These are phyloP conservation scores for Geopemphigus sp. DNA, from an alignment of 1,140 invertebrate species.

Conservation along the genomic window DNA sequence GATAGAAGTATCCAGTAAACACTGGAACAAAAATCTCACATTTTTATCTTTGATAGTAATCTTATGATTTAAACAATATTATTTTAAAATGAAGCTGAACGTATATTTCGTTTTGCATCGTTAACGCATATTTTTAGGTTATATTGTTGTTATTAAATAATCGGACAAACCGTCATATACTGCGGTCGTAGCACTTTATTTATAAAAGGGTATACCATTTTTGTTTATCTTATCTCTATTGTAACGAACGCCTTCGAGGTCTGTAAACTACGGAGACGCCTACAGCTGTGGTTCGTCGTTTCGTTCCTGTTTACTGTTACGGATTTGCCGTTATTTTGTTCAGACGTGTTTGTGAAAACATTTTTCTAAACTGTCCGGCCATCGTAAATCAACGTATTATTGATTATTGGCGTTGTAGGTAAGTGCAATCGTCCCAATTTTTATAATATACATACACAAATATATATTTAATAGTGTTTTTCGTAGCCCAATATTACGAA, in stretches of 20 bases:
- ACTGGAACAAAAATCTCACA: too few species aligned
- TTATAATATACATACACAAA: background rate
- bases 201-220: too few species aligned
- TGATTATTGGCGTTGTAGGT: background rate
- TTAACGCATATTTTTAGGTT: too few species aligned
- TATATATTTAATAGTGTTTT: background rate
- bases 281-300: background rate
- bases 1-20: too few species aligned
- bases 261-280: background rate
- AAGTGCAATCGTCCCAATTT: background rate
- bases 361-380: background rate
- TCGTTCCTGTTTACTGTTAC: background rate
- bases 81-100: too few species aligned
- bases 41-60: too few species aligned
- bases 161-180: background rate
- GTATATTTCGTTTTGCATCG: too few species aligned
- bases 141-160: background rate
- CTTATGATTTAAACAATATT: too few species aligned
- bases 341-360: background rate
- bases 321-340: background rate
- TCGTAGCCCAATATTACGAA: background rate
- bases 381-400: background rate
- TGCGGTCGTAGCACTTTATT: background rate
- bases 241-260: conserved; percentile 19
- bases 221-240: background rate